Base-by-base conservation (phyloP, 2,888 invertebrate species). In the Mechanitis mazaeus region DNA sequence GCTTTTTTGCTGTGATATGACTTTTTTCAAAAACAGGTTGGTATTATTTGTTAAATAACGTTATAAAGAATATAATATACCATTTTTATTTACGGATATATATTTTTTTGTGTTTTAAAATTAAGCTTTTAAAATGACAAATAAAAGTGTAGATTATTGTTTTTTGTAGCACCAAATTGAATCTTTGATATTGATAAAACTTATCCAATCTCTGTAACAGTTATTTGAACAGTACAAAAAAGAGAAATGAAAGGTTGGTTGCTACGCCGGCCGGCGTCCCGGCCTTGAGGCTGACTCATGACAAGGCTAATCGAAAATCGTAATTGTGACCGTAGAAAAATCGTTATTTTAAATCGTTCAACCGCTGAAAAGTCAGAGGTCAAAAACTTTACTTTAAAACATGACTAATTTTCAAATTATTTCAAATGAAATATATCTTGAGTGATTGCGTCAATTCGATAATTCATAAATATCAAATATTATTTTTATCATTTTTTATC, bases 201-300 rank as follows among this genome's bases (percentile, higher is more conserved):
- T 75, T 38, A 20, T 20, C 20, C 20, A 20, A 20, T 38, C 38
- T 38, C 38, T 72, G 73, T 69, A 68, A 74, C 69, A 72, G 75
- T 69, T 72, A 75, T 75, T 80, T 80, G 82, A 80, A 80, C 78
- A 75, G 72, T 63, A 71, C 72, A 70, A 80, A 81, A 78, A 72
- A 80, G 75, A 20, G 71, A 75, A 77, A 79, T 79, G 79, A 78
- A 65, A 64, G 67, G 62, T 61, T 56, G 56, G 84, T 87, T 85
- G 84, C 81, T 75, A 83, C 69, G 82, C 87, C 88, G 87, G 87
- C 87, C 87, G 88, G 88, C 81, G 66, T 55, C 66, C 69, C 73
- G 87, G 85, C 87, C 87, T 87, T 86, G 87, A 54, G 55, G 3
- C 35, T 35, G 63, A 61, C 46, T 61, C 54, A 54, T 54, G 38